Base-by-base conservation (phyloP, 2,888 invertebrate genomes). In the Diarsia dahlii region DNA sequence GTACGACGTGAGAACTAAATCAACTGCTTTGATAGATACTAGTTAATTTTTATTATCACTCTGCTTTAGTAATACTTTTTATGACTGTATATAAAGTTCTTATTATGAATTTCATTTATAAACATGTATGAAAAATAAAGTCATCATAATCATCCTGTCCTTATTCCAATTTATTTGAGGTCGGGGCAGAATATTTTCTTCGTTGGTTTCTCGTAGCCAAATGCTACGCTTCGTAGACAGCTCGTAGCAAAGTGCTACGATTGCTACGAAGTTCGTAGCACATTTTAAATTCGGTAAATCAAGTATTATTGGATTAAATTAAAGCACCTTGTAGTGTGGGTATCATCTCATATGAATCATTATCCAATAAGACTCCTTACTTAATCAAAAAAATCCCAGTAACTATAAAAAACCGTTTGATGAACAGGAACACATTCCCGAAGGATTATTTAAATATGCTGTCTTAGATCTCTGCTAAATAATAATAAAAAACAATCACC, bases 231-330 rank as follows among this genome's bases (percentile, higher is more conserved):
- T 56, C 67, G 77, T 80, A 78, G 78, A 50, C 12, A 54, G 45
- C n/a, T 71, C 79, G 76, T 84, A 87, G 85, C 70, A 58, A 1
- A 3, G 12, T 50, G 76, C 80, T 85, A 87, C 79, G 79, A 62
- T 2, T 28, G 48, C 77, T 71, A 81, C 68, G 75, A 73, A 50
- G 3, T 70, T 3, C 74, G 73, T 76, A 85, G 76, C 60, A 10
- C 39, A 9, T 23, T 56, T 28, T 15, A 65, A 70, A 15, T 20
- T 48, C 13, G 15, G 2, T 13, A 20, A 39, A 46, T 13, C 10
- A 52, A 60, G n/a, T 34, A 12, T 34, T 4, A n/a, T 39, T 69
- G 56, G 8, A 28, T 23, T 1, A 13, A 76, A 58, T 28, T 20
- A 34, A 28, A 20, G 50, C 28, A 65, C 12, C 8, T 65, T 58